Evolutionary conservation across 92 coral and sea anemone species (phyloP), one percentile per base, ranked within the genome.

Genomic region (Epizoanthus rinbou): DNA sequence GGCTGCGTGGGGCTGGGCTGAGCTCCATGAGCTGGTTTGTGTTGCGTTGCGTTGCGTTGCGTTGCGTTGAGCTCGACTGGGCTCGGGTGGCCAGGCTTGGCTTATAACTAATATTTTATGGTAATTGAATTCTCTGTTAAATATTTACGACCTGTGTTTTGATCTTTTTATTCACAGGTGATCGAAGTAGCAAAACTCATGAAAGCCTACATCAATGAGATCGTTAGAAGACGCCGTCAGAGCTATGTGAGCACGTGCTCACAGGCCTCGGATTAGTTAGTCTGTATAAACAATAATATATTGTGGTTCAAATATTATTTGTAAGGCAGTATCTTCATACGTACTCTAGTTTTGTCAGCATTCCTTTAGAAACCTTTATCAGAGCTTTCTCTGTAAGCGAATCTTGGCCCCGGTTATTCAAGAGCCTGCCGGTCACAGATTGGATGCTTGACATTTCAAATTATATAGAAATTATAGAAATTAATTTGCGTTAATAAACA

Each of bases 141-240:
- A 9, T 47, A 53, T n/a, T 37, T 16, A 6, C 67, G 6, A 45
- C 50, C 16, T 69, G 31, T 6, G 56, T 24, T 5, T 39, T 73
- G 41, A 41, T 73, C 54, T 69, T 9, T 79, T 33, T 1, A 6
- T 64, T 45, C 23, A 8, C 80, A 95, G 98, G 99, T 96, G 25
- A 94, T 97, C 35, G 98, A 97, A 84, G 91, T 97, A 43, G 99
- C 99, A 69, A 97, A 97, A 81, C 93, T 97, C 69, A 97, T 97
- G 99, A 97, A 97, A 86, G 99, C 99, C 1, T 97, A 97, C 92
- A 97, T 97, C 79, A 97, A 97, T 80, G 97, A 97, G 86, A 97
- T 97, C 74, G 99, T 97, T 31, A 87, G 97, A 80, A 88, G 92
- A 33, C 90, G 99, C 43, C 79, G 98, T 70, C 89, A 85, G 74